Evolutionary conservation across 2,888 invertebrate species (phyloP), one percentile per base, ranked within the genome.

Genomic region (Rambutsinella grinnellia): DNA sequence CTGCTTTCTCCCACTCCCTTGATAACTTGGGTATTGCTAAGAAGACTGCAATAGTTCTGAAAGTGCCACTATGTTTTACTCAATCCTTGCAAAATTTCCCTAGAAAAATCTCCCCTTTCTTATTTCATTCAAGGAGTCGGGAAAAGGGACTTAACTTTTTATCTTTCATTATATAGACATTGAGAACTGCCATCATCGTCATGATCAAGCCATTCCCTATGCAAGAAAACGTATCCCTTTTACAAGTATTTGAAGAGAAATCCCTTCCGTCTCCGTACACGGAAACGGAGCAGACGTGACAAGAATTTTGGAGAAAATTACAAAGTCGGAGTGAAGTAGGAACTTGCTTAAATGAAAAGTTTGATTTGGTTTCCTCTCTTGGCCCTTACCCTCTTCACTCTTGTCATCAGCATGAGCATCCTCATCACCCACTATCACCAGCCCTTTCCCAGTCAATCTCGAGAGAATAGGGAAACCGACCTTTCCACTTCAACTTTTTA

Each of bases 331-430:
- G 19, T 27, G 23, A 36, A 57, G 69, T 24, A 76, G n/a, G n/a
- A n/a, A 76, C 44, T 65, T 51, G 36, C 51, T 61, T 72, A 78
- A 78, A 72, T 72, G 72, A 78, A 78, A 78, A 78, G 78, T 78
- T 68, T 69, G 78, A 78, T 72, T 78, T 72, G 58, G 72, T 76
- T 70, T 76, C 60, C 36, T 62, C 57, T 46, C 27, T 56, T 28
- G 56, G 44, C 56, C 44, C 56, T 44, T 44, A 21, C 51, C 57
- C 26, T 63, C n/a, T n/a, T n/a, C n/a, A n/a, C n/a, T n/a, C n/a
- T n/a, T n/a, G n/a, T n/a, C n/a, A n/a, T n/a, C n/a, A n/a, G n/a
- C n/a, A n/a, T n/a, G n/a, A n/a, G n/a, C n/a, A 24, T 67, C 58
- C 8, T 36, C 19, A 19, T 27, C 58, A 57, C 61, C 62, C 61